Base-by-base conservation (phyloP, 1,140 invertebrate genomes). In the Pectinophora gossypiella region DNA sequence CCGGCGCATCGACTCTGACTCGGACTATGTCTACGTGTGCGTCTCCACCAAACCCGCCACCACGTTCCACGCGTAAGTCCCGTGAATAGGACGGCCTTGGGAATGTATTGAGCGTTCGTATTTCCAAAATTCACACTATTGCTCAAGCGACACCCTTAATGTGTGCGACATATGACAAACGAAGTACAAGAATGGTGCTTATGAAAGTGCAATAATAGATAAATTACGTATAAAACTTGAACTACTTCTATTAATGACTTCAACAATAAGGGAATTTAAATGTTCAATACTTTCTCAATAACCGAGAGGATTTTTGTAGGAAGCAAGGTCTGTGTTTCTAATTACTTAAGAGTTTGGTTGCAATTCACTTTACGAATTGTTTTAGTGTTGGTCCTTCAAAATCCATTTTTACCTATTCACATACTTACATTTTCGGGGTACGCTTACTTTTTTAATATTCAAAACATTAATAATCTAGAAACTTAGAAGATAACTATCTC, bases 21-120 rank as follows among this genome's bases (percentile, higher is more conserved):
- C 75, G 40, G 80, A 84, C 54, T 84, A 76, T 66, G 80, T 81
- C 5, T 81, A 82, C 68, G 80, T 85, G 44, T 84, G 82, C 56
- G 77, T 67, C 43, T 72, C 75, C 16, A 64, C 67, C n/a, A 84
- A 84, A 48, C 82, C 82, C 27, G 79, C 67, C 59, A 68, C 56
- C 19, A 55, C 60, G 5, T 32, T 12, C 6, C 27, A 32, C 62
- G 59, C 62, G 48, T 79, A 72, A 64, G 56, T 48, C 52, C 48
- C 35, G 59, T 61, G 60, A 64, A 63, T 65, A 68, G 58, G 56
- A 40, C 44, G 44, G 42, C 42, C 52, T 54, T 60, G 50, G 47
- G 49, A 53, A 51, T 57, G 46, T 58, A 10, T 10, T 23, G 22
- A 23, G 22, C 10, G 22, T 10, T 10, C 4, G 22, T 23, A n/a